Base-by-base conservation (phyloP, 2,888 invertebrate species). In the Acleris cristana region DNA sequence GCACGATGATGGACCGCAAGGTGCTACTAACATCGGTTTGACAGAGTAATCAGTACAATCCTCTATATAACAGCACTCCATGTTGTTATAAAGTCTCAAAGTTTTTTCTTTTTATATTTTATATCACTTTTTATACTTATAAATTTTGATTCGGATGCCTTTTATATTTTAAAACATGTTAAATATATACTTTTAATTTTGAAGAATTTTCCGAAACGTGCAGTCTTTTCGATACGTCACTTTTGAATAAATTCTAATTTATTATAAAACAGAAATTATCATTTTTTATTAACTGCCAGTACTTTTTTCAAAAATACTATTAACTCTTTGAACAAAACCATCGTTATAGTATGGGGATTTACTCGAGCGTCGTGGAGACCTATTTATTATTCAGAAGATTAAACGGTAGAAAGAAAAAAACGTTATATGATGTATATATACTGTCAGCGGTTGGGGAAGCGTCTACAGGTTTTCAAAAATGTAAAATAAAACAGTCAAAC, bases 31-130 rank as follows among this genome's bases (percentile, higher is more conserved):
- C 65, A 87, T 73, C 7, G 91, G 90, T 6, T 84, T 76, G 16
- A 89, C 88, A 18, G 82, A 65, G 70, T 76, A 85, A 48, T 82
- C 80, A 21, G 79, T 82, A 69, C 85, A 84, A 3, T 83, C 81
- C 10, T 79, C 58, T 18, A 58, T 45, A 18, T 26, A 63, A 70
- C 79, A 84, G 64, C 84, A 87, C 72, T 84, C 83, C 90, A 90
- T 90, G 73, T 69, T 34, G 44, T 73, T 66, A 60, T 16, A 19
- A 64, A 18, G 40, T 64, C 57, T 74, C 70, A 0, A 4, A 8
- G 10, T 48, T 3, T 65, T 44, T 14, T 44, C 48, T 64, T 71
- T 78, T 76, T 68, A 62, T 71, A 76, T 77, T 83, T 78, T 70
- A 63, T 70, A 65, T 75, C 69, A 71, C 70, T 54, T 65, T 62